Evolutionary conservation across 2,113 vertebrate species (phyloP).

Genomic region (Meleagris gallopavo): DNA sequence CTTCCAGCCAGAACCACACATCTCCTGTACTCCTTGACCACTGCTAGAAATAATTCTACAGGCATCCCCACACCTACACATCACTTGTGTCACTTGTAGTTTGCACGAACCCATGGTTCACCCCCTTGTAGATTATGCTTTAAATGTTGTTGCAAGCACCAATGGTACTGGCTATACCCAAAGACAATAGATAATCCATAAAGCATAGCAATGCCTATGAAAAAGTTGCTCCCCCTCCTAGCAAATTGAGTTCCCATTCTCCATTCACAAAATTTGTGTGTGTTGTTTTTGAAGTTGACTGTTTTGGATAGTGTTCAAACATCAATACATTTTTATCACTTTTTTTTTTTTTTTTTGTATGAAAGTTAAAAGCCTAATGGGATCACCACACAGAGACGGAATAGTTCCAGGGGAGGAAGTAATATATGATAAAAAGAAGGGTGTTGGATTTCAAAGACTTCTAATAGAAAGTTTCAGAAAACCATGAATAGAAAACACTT

Average conservation of each 20-base stretch:
- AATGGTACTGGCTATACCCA: neutral
- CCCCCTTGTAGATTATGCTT: neutral
- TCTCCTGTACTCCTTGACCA: neutral
- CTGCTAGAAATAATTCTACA: neutral
- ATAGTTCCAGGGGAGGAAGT: constrained; percentile 75
- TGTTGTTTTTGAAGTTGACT: constrained; percentile 20
- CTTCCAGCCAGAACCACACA: neutral
- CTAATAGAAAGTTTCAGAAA: constrained; percentile 48
- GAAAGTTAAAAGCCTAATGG: constrained; percentile 74
- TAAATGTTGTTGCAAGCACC: neutral
- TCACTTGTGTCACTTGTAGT: neutral
- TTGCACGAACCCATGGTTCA: neutral
- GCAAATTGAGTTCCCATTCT: neutral
- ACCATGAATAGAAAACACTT: constrained; percentile 57
- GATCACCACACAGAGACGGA: constrained; percentile 60
- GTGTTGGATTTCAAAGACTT: constrained; percentile 79
- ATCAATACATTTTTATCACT: constrained; percentile 74
- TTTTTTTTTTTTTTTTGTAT: constrained; percentile 23
- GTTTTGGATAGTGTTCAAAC: constrained; percentile 73
- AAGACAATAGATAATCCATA: neutral
- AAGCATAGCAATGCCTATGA: neutral
- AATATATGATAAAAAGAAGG: constrained; percentile 73
- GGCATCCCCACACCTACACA: neutral
- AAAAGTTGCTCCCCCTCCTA: neutral
- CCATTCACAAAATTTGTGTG: neutral